These are phyloP conservation scores for Muntiacus muntjak DNA, from an alignment of 2,113 vertebrate genomes.

Conservation along the genomic window DNA sequence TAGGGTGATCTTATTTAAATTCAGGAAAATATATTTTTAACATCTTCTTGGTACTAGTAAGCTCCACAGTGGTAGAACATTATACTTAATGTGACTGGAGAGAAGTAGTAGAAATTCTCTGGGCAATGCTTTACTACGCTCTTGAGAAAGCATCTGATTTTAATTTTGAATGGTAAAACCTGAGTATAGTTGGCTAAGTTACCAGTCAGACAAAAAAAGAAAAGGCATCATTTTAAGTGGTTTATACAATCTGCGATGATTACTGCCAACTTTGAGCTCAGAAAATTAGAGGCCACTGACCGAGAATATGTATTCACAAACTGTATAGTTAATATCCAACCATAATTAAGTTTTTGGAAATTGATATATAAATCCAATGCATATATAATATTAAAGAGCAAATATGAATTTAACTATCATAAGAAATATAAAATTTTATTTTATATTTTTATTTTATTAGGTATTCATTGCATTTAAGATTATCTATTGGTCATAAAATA, in stretches of 20 bases:
- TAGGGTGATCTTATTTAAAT: background rate
- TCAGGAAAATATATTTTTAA: background rate
- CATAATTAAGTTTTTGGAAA: background rate
- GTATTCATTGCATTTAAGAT: background rate
- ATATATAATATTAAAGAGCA: background rate
- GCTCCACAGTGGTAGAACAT: background rate
- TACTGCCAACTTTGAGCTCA: background rate
- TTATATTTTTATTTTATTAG: slow-evolving; percentile 23
- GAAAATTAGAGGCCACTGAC: background rate
- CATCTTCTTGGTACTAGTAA: background rate
- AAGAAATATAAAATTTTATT: background rate
- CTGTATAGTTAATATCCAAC: background rate
- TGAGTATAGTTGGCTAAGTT: background rate
- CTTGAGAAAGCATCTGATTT: background rate
- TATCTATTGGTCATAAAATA: slow-evolving; percentile 6
- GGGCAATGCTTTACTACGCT: background rate
- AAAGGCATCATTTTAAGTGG: background rate
- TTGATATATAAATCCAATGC: background rate
- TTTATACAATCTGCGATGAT: background rate
- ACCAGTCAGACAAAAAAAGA: background rate
- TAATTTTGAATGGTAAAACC: background rate
- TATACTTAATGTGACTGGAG: background rate
- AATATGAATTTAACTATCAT: background rate
- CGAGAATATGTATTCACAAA: background rate
- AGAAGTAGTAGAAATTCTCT: background rate